A percentile compares a stretch with the other conserved stretches of the same genome.
Conservation (phyloP, 2,797 vertebrate genomes). For the Karalla daura region DNA sequence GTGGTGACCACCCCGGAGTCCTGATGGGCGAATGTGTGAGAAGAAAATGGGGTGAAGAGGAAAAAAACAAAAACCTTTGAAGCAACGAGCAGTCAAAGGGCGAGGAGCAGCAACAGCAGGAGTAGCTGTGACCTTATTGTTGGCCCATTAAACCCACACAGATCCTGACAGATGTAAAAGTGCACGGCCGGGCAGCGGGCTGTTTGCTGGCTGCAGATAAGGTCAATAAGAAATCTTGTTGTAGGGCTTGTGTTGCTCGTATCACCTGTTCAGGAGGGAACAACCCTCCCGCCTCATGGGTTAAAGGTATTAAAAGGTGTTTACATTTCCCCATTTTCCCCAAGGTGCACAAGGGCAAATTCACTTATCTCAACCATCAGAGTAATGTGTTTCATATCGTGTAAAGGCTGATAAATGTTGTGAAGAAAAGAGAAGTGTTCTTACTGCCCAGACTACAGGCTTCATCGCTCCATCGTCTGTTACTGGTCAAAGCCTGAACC, state of each 20-base stretch:
- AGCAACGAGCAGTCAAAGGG: conserved; percentile 33
- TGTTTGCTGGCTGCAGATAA: conserved; percentile 26
- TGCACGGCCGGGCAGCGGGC: conserved; percentile 22
- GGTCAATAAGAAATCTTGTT: conserved; percentile 28
- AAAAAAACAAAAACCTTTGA: no score
- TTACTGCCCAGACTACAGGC: no score
- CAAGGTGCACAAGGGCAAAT: neutral
- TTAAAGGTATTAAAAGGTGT: conserved; percentile 6
- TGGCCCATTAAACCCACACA: conserved; percentile 41
- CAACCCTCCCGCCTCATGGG: conserved; percentile 15
- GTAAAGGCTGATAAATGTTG: neutral
- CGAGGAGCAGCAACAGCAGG: neutral
- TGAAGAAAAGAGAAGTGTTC: neutral
- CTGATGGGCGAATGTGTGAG: conserved; percentile 3
- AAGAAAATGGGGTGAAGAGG: neutral
- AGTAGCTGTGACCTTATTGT: conserved; percentile 39
- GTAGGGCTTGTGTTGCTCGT: neutral
- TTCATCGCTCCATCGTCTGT: no score
- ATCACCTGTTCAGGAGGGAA: conserved; percentile 14
- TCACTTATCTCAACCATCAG: conserved; percentile 13
- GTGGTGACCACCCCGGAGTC: neutral
- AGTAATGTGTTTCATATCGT: neutral
- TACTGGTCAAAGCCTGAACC: no score
- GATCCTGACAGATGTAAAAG: conserved; percentile 50
- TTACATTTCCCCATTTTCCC: conserved; percentile 9